Base-by-base conservation (phyloP, 2,113 vertebrate genomes). In the Macroglossus sobrinus region DNA sequence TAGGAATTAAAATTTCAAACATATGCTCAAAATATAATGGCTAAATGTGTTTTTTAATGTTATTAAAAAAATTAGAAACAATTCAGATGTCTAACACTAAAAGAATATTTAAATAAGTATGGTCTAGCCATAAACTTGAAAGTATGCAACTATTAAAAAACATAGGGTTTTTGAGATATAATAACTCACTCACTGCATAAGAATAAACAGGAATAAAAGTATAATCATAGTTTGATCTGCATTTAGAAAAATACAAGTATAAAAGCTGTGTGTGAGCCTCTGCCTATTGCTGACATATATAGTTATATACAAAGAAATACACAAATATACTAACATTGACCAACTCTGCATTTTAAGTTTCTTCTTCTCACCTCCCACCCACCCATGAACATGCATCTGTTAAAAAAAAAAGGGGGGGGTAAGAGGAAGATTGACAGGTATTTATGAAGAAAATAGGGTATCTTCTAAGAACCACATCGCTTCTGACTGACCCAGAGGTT, bases 31-130 rank as follows among this genome's bases (percentile, higher is more conserved):
- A 85, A 96, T 71, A 64, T 9, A 89, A 68, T 55, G 19, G 24
- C 4, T 47, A 81, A 71, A 26, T 75, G 16, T 75, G 10, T n/a
- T 72, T 78, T 82, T 64, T 45, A 68, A 61, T 28, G 24, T 81
- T 55, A 93, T 30, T 93, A 66, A 7, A 91, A 76, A 96, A 69
- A 80, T 86, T n/a, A 66, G 61, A 81, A 95, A 78, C 33, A 78
- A 81, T 33, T 33, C 68, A 89, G 86, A 82, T 90, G n/a, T 81
- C 59, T 88, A 81, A 91, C 53, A 35, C 6, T 35, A 64, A 80
- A 75, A 78, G 13, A 81, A 68, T 13, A 69, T 90, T 93, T 94
- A 93, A 93, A 30, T 75, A 93, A 91, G 45, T 61, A 43, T n/a
- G 35, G 9, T 63, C 38, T 85, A 66, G 61, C 45, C 43, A 76